Percentiles rank a stretch among this genome's conserved stretches.
phyloP scores from a whole-genome alignment of 2,888 invertebrate genomes.

The Fabriciana adippe region DNA sequence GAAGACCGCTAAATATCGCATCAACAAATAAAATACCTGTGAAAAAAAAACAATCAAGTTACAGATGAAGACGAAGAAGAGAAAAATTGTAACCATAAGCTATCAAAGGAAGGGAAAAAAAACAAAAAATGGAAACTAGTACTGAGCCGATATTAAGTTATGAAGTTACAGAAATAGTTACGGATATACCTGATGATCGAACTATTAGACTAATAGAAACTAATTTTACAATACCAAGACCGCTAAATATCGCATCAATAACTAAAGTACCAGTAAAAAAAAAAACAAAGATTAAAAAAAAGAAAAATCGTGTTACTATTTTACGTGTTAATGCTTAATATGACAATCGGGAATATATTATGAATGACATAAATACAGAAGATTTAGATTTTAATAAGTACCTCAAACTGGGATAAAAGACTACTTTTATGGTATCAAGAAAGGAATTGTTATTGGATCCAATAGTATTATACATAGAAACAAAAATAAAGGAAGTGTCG shows the following conservation, averaged over 20 bases:
- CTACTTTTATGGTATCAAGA: slow-evolving; percentile 49
- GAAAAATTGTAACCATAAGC: too few species aligned
- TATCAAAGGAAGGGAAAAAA: slow-evolving; percentile 6
- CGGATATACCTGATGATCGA: slow-evolving; percentile 59
- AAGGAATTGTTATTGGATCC: slow-evolving; percentile 50
- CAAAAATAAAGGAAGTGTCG: slow-evolving; percentile 31
- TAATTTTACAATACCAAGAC: slow-evolving; percentile 48
- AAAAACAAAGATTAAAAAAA: slow-evolving; percentile 23
- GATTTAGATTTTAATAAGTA: slow-evolving; percentile 28
- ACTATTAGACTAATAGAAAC: slow-evolving; percentile 49
- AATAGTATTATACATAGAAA: slow-evolving; percentile 48
- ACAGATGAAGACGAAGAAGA: too few species aligned
- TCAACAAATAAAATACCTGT: slow-evolving; percentile 7
- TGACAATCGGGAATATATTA: slow-evolving; percentile 45
- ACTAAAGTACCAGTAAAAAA: not conserved
- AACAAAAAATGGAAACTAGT: not conserved
- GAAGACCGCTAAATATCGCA: slow-evolving; percentile 50
- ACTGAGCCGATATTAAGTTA: slow-evolving; percentile 45
- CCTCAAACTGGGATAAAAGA: slow-evolving; percentile 48
- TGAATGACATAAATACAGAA: slow-evolving; percentile 5
- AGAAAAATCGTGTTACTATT: slow-evolving; percentile 44
- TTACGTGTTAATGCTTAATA: slow-evolving; percentile 53
- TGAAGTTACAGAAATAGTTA: slow-evolving; percentile 62
- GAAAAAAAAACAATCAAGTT: not conserved
- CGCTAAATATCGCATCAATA: slow-evolving; percentile 48